Conservation (phyloP, 2,113 vertebrate genomes). For the Anolis sagrei region DNA sequence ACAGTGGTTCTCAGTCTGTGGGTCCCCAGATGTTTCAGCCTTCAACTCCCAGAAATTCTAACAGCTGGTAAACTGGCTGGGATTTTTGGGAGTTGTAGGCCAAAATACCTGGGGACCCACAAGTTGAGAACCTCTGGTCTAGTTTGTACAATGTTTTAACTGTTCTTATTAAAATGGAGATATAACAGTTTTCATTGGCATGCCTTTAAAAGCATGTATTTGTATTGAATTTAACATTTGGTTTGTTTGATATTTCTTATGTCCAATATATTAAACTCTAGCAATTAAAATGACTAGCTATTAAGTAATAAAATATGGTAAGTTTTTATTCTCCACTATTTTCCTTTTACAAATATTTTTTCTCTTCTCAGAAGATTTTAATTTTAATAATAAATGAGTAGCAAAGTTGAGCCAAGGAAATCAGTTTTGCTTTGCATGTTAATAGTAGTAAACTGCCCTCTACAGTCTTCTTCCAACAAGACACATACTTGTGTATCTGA, state of each 20-base stretch:
- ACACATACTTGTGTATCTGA: neutral
- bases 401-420: slow-evolving; percentile 1
- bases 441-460: slow-evolving; percentile 17
- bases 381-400: slow-evolving; percentile 10
- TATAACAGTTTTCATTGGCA: neutral
- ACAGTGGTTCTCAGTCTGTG: too few relatives aligned
- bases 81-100: too few relatives aligned
- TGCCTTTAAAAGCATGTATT: neutral
- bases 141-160: too few relatives aligned
- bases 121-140: too few relatives aligned
- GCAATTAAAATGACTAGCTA: neutral
- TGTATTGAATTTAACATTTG: neutral
- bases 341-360: neutral
- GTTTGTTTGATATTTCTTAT: neutral
- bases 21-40: too few relatives aligned
- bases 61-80: too few relatives aligned
- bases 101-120: too few relatives aligned
- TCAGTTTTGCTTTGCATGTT: slow-evolving; percentile 13
- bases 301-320: neutral
- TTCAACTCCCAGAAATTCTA: too few relatives aligned
- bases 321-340: neutral
- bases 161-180: neutral
- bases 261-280: neutral
- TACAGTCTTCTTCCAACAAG: slow-evolving; percentile 9
- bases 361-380: neutral